Conservation (phyloP, 2,113 vertebrate genomes). For the Chamaetylas fuelleborni region DNA sequence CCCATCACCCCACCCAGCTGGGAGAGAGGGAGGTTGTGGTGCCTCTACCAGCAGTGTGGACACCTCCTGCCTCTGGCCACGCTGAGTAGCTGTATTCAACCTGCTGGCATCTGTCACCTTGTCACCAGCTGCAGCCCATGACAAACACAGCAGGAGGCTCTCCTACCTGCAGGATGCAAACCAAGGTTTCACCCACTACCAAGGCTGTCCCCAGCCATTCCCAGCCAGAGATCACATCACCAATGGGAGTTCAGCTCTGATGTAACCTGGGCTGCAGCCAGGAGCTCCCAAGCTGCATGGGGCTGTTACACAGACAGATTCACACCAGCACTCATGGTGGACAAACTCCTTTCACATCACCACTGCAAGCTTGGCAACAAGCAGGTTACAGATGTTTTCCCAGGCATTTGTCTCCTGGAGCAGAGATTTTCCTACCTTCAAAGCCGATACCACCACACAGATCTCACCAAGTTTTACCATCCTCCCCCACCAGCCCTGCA, state of each 20-base stretch:
- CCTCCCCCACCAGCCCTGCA: background rate
- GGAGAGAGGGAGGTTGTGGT: background rate
- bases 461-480: background rate
- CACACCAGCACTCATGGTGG: background rate
- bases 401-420: background rate
- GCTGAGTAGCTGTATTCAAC: background rate
- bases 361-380: background rate
- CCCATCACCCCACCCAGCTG: background rate
- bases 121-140: background rate
- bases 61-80: background rate
- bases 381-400: background rate
- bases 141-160: background rate
- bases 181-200: background rate
- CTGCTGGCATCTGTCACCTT: background rate
- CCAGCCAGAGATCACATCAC: background rate
- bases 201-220: background rate
- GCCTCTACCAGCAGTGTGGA: rapidly evolving
- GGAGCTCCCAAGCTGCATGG: background rate
- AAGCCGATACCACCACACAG: rapidly evolving
- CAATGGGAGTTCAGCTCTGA: background rate
- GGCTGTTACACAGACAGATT: background rate
- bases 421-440: background rate
- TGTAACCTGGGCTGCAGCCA: no score
- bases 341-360: background rate
- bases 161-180: background rate